A percentile compares a stretch with the other conserved stretches of the same genome.
Evolutionary conservation across 2,888 invertebrate genomes (phyloP).

Genomic region (Rambutsinella grinnellia): DNA sequence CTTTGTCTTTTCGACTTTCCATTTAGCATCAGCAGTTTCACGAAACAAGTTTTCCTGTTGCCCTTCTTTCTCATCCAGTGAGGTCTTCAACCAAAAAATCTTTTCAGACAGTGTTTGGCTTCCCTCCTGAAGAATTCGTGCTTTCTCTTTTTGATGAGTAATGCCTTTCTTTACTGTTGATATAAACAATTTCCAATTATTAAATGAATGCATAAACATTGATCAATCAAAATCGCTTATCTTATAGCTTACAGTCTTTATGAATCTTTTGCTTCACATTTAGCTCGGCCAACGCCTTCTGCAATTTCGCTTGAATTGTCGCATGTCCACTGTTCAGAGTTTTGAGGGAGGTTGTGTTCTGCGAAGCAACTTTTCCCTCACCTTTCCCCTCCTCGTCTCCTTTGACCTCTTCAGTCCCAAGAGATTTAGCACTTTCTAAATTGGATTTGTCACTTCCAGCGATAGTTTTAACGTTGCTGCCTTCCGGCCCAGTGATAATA

Average conservation of each 20-base stretch:
- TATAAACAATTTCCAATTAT: too few species aligned
- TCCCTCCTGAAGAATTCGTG: slow-evolving; percentile 7
- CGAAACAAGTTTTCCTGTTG: slow-evolving; percentile 2
- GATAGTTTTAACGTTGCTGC: too few species aligned
- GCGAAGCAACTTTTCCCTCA: neutral
- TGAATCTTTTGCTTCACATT: neutral
- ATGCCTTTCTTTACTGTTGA: slow-evolving; percentile 8
- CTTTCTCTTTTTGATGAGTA: slow-evolving; percentile 1
- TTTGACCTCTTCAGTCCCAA: too few species aligned
- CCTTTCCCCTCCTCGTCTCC: neutral
- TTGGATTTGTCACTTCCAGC: too few species aligned
- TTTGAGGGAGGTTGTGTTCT: neutral
- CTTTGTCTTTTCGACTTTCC: slow-evolving; percentile 11
- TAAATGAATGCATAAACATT: too few species aligned
- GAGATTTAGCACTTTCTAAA: too few species aligned
- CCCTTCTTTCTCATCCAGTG: slow-evolving; percentile 14
- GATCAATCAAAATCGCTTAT: too few species aligned
- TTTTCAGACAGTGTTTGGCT: slow-evolving; percentile 3
- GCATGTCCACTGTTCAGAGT: slow-evolving; percentile 5
- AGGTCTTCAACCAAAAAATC: neutral
- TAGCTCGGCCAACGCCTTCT: slow-evolving; percentile 1
- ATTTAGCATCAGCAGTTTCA: slow-evolving; percentile 8
- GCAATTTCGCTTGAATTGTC: slow-evolving; percentile 6
- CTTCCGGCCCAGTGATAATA: too few species aligned
- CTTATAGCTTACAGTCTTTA: slow-evolving; percentile 7